phyloP scores from a whole-genome alignment of 2,113 vertebrate genomes.

The Girardinichthys multiradiatus region DNA sequence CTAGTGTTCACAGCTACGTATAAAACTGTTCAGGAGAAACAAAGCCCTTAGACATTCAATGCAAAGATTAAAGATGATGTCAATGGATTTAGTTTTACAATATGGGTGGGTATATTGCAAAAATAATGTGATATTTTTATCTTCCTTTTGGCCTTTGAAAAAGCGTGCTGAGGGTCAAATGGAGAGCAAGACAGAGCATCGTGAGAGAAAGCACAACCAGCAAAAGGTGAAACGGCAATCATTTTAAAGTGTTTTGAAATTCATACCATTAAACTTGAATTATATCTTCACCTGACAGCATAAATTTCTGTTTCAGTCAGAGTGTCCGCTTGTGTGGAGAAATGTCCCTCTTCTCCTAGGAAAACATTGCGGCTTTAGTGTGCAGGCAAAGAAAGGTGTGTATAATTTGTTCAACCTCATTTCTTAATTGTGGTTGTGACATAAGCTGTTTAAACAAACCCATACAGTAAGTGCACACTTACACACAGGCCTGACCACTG shows the following conservation, averaged over 20 bases:
- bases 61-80: conserved; percentile 9
- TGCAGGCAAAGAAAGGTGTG: conserved; percentile 19
- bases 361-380: background rate
- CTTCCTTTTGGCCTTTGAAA: no score
- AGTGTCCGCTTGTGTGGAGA: conserved; percentile 11
- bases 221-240: conserved; percentile 29
- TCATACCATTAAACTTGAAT: background rate
- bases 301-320: background rate
- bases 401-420: conserved; percentile 3
- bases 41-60: conserved; percentile 29
- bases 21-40: conserved; percentile 46
- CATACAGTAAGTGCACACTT: background rate
- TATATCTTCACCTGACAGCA: background rate
- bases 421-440: conserved; percentile 15
- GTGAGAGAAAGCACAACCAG: background rate
- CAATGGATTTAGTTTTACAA: background rate
- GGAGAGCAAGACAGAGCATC: background rate
- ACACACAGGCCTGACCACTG: conserved; percentile 26
- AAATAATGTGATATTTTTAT: background rate
- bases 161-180: background rate
- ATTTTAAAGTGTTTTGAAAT: conserved; percentile 18
- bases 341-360: background rate
- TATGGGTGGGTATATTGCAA: background rate
- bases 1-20: conserved; percentile 53
- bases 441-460: conserved; percentile 26